Conservation (phyloP, 2,113 vertebrate genomes). For the Tetraodon nigroviridis region DNA sequence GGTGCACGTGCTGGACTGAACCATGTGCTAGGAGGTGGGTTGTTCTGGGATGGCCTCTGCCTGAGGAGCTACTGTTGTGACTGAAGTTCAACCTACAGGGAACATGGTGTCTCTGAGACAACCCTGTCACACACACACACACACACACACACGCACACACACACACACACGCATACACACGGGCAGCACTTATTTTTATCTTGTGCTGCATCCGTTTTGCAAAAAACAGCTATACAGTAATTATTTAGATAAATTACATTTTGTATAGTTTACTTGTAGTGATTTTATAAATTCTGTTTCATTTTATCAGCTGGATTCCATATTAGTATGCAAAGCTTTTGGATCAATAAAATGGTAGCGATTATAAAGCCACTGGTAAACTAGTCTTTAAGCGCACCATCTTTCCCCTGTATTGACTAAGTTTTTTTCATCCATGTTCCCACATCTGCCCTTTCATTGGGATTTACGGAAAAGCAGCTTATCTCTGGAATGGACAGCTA, state of each 20-base stretch:
- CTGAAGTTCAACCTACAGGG: conserved; percentile 19
- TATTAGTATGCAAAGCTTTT: no score
- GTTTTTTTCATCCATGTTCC: conserved; percentile 20
- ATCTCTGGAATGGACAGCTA: conserved; percentile 37
- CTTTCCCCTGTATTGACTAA: conserved; percentile 38
- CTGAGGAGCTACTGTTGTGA: conserved; percentile 24
- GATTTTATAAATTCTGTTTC: no score
- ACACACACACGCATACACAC: neutral
- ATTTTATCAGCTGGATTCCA: no score
- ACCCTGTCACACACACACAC: neutral
- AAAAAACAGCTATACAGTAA: no score
- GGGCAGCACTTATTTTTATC: conserved; percentile 11
- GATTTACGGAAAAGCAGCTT: conserved; percentile 66
- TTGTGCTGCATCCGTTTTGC: neutral
- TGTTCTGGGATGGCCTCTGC: conserved; percentile 7
- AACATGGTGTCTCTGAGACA: conserved; percentile 29
- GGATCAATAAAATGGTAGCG: no score
- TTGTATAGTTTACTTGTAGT: no score
- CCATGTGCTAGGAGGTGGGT: conserved; percentile 28
- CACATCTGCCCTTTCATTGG: conserved; percentile 35
- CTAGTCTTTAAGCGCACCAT: conserved; percentile 31
- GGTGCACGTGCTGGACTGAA: conserved; percentile 33
- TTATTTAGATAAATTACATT: no score
- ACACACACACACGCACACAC: no score
- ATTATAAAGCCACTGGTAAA: neutral